These are phyloP conservation scores for Oostethus manadensis DNA, from an alignment of 2,113 vertebrate genomes.

Conservation along the genomic window DNA sequence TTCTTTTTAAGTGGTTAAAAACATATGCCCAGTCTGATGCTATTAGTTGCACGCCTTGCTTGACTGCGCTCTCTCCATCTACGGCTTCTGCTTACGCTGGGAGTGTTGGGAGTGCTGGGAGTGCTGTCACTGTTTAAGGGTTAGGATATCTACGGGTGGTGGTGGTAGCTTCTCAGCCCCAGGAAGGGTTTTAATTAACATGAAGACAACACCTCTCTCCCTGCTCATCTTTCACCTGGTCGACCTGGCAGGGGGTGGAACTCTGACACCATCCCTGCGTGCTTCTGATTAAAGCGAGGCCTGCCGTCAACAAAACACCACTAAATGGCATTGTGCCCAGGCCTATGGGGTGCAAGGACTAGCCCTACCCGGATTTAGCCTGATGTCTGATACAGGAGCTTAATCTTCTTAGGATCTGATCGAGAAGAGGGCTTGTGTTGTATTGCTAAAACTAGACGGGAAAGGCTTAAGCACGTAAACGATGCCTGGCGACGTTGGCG, in stretches of 20 bases:
- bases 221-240: slow-evolving; percentile 82
- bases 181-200: slow-evolving; percentile 75
- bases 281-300: slow-evolving; percentile 78
- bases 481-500: slow-evolving; percentile 13
- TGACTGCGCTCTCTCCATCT: slow-evolving; percentile 30
- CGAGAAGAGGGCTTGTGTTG: slow-evolving; percentile 44
- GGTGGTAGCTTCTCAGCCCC: slow-evolving; percentile 40
- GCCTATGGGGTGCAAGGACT: slow-evolving; percentile 65
- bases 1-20: slow-evolving; percentile 59
- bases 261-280: slow-evolving; percentile 77
- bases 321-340: slow-evolving; percentile 76
- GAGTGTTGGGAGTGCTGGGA: slow-evolving; percentile 47
- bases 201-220: slow-evolving; percentile 70
- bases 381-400: slow-evolving; percentile 67
- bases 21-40: slow-evolving; percentile 69
- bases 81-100: slow-evolving; percentile 63
- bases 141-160: slow-evolving; percentile 18
- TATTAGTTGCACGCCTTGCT: slow-evolving; percentile 67
- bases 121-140: slow-evolving; percentile 48
- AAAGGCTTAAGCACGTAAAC: slow-evolving; percentile 32
- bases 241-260: slow-evolving; percentile 66
- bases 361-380: slow-evolving; percentile 65
- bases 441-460: slow-evolving; percentile 23
- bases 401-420: slow-evolving; percentile 66
- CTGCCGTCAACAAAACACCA: slow-evolving; percentile 79